A percentile compares a stretch with the other conserved stretches of the same genome.
phyloP scores from a whole-genome alignment of 1,140 invertebrate genomes.

The Geopemphigus sp. region DNA sequence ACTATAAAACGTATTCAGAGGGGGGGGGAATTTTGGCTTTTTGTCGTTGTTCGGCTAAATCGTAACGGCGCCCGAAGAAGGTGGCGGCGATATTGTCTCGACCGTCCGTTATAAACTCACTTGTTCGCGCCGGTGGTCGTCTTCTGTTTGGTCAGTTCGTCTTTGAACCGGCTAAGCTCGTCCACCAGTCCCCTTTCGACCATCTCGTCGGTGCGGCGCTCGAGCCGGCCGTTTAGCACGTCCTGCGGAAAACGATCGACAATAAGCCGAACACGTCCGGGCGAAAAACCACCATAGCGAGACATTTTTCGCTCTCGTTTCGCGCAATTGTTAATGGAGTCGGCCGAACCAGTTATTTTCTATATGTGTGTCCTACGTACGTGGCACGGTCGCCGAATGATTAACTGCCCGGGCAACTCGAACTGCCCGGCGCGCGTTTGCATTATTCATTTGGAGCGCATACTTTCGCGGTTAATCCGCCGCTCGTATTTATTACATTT shows the following conservation, averaged over 20 bases:
- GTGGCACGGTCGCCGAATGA: not conserved
- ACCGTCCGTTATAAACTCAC: too few species aligned
- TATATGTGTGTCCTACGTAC: too few species aligned
- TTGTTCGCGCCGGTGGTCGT: not conserved
- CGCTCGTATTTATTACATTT: not conserved
- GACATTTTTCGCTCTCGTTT: not conserved
- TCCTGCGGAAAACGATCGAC: slow-evolving; percentile 16
- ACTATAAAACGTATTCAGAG: too few species aligned
- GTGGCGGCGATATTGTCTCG: too few species aligned
- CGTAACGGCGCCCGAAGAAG: too few species aligned
- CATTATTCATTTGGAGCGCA: slow-evolving; percentile 46
- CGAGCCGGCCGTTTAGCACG: slow-evolving; percentile 3
- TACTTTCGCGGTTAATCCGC: slow-evolving; percentile 37
- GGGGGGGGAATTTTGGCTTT: too few species aligned
- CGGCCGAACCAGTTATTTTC: slow-evolving; percentile 45
- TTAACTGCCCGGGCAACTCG: slow-evolving; percentile 20
- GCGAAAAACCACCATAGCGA: too few species aligned
- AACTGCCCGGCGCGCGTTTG: slow-evolving; percentile 17
- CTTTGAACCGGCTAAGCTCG: slow-evolving; percentile 25
- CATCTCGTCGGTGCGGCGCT: slow-evolving; percentile 26
- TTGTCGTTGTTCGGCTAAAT: too few species aligned
- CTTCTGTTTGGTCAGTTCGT: not conserved
- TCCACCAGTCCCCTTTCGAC: slow-evolving; percentile 18
- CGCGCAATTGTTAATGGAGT: slow-evolving; percentile 4
- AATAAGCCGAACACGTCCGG: too few species aligned